A percentile compares a stretch with the other conserved stretches of the same genome.
Evolutionary conservation across 2,113 vertebrate genomes (phyloP).

Genomic region (Amphilophus citrinellus): DNA sequence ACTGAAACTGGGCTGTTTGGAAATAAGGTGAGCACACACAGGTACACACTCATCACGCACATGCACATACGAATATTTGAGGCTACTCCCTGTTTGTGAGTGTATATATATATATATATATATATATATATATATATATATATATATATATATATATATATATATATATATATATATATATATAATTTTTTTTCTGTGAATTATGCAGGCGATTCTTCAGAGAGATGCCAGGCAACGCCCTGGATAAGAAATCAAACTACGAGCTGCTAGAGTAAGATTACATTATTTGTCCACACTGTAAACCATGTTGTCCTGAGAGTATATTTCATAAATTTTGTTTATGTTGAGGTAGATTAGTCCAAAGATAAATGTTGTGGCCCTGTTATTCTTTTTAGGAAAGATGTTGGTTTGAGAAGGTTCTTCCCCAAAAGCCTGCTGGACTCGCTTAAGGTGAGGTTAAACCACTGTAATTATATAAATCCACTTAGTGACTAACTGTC

Average conservation of each 20-base stretch:
- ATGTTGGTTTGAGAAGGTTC: constrained; percentile 97
- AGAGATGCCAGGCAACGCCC: constrained; percentile 97
- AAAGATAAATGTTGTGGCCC: neutral
- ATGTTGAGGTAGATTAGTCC: neutral
- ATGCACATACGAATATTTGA: neutral
- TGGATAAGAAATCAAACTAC: constrained; percentile 99
- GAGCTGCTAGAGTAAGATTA: constrained; percentile 96
- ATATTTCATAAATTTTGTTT: rapidly evolving
- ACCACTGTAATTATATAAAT: neutral
- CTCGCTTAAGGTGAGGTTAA: constrained; percentile 93
- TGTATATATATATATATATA: too few relatives aligned
- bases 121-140: too few relatives aligned
- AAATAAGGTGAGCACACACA: constrained; percentile 89
- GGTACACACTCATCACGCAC: neutral
- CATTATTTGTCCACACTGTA: neutral
- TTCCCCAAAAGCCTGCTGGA: constrained; percentile 97
- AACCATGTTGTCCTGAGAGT: neutral
- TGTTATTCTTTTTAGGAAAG: constrained; percentile 85
- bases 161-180: neutral
- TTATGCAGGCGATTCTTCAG: constrained; percentile 92
- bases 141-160: too few relatives aligned
- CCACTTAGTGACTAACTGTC: neutral
- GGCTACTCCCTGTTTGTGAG: too few relatives aligned
- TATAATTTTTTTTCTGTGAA: constrained; percentile 16
- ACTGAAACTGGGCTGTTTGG: constrained; percentile 97